Conservation (phyloP, 2,113 vertebrate genomes). For the Lycocorax pyrrhopterus region DNA sequence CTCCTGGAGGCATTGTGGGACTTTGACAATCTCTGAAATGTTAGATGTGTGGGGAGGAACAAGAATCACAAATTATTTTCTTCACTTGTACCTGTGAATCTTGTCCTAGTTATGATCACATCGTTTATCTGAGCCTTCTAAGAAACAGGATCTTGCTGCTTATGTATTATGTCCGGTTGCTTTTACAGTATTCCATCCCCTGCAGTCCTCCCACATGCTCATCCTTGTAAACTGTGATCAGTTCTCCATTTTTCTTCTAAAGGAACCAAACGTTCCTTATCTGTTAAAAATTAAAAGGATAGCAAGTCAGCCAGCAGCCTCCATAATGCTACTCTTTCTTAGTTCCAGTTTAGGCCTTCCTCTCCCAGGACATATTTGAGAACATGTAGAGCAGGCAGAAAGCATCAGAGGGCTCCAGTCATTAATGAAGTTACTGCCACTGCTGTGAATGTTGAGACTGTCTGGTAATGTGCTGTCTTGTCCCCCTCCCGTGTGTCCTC, state of each 20-base stretch:
- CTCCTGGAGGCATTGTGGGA: not conserved
- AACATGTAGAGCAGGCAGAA: not conserved
- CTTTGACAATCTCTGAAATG: not conserved
- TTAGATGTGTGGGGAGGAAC: not conserved
- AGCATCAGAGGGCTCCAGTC: not conserved
- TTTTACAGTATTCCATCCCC: not conserved
- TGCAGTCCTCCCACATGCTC: conserved; percentile 1
- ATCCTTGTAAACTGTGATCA: not conserved
- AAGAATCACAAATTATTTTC: not conserved
- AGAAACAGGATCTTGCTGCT: not conserved
- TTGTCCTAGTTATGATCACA: not conserved
- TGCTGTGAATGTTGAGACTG: not conserved
- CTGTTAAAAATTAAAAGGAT: not conserved
- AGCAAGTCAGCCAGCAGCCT: not conserved
- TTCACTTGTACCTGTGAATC: not conserved
- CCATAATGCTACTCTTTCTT: not conserved
- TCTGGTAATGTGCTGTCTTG: not conserved
- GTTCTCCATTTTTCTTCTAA: not conserved
- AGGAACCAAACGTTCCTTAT: not conserved
- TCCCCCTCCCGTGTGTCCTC: not conserved
- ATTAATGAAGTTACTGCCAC: not conserved
- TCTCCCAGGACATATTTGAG: not conserved
- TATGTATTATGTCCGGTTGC: not conserved
- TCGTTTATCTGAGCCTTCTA: not conserved
- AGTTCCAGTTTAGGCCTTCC: not conserved